Evolutionary conservation across 2,113 vertebrate species (phyloP), one percentile per base, ranked within the genome.

Genomic region (Rhabdornis inornatus): DNA sequence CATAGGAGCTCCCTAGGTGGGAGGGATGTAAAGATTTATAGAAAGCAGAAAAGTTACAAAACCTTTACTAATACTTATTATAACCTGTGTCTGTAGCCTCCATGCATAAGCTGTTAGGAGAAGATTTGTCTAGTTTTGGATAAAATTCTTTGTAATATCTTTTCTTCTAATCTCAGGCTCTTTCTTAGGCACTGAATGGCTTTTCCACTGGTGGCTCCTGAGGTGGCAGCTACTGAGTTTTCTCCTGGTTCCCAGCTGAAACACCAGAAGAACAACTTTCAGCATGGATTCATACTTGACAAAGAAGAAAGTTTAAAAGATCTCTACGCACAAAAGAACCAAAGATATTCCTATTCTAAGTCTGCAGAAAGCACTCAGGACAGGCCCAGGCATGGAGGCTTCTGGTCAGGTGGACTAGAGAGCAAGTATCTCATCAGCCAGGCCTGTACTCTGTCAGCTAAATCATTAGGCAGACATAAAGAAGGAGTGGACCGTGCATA

Each of bases 401-500:
- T 87, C 56, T 87, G 39, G 74, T 95, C 91, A 59, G 75, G 87
- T 81, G 95, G 50, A 19, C 83, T 78, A 61, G 96, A 89, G 18
- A 65, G 42, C 39, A 87, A 47, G 57, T 69, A 69, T 66, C 52
- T 68, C 65, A 85, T 94, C 60, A 83, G 91, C 47, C 96, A 95
- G 17, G 66, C 77, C 56, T 94, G 64, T 57, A 42, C 18, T 83
- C 74, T 93, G 47, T 92, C 97, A 66, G 56, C 90, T 53, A 94
- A 86, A 52, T 91, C 80, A 65, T 55, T 84, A 66, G 66, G 61
- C 49, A 97, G 89, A 39, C 94, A 60, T 83, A 95, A 83, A 87
- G 95, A 97, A 82, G 97, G 90, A 33, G 96, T 97, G 31, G 98
- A 99, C 66, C 89, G 81, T 53, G 96, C 98, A 7, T 97, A 98